phyloP scores from a whole-genome alignment of 2,888 invertebrate genomes.

The Acleris laterana region DNA sequence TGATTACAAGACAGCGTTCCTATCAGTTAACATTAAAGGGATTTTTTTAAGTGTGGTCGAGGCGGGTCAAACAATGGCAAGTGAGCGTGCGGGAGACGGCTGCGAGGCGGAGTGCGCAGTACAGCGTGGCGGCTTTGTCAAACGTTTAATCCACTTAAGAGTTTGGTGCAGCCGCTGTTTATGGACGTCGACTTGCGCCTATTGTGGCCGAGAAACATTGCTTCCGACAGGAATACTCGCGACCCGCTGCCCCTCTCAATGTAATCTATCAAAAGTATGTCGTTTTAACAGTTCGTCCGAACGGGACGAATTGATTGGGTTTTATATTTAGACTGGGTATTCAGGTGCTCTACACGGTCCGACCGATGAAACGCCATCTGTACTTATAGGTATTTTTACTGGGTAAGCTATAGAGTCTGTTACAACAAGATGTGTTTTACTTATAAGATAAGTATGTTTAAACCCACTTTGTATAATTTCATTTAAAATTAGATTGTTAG shows the following conservation, averaged over 20 bases:
- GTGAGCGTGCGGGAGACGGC: conserved; percentile 55
- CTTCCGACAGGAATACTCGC: conserved; percentile 53
- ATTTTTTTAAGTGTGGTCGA: conserved; percentile 44
- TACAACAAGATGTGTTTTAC: too few relatives aligned
- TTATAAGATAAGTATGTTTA: too few relatives aligned
- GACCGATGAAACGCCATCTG: too few relatives aligned
- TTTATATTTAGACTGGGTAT: background rate
- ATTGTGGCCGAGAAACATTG: conserved; percentile 64
- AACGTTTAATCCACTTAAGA: conserved; percentile 78
- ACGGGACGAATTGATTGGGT: background rate
- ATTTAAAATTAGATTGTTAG: too few relatives aligned
- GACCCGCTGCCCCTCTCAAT: conserved; percentile 41
- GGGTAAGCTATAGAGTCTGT: too few relatives aligned
- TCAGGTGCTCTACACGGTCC: too few relatives aligned
- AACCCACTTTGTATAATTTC: too few relatives aligned
- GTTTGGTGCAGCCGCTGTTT: conserved; percentile 61
- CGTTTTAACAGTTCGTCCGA: conserved; percentile 38
- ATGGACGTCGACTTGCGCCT: conserved; percentile 54
- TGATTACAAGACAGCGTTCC: conserved; percentile 47
- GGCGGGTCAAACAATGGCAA: conserved; percentile 58
- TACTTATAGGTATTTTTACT: too few relatives aligned
- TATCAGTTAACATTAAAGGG: conserved; percentile 41
- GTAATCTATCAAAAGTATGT: conserved; percentile 40
- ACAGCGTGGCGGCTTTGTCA: conserved; percentile 64
- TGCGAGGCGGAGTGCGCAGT: conserved; percentile 59